A percentile compares a stretch with the other conserved stretches of the same genome.
Conservation (phyloP, 2,113 vertebrate species). For the Chitala chitala region DNA sequence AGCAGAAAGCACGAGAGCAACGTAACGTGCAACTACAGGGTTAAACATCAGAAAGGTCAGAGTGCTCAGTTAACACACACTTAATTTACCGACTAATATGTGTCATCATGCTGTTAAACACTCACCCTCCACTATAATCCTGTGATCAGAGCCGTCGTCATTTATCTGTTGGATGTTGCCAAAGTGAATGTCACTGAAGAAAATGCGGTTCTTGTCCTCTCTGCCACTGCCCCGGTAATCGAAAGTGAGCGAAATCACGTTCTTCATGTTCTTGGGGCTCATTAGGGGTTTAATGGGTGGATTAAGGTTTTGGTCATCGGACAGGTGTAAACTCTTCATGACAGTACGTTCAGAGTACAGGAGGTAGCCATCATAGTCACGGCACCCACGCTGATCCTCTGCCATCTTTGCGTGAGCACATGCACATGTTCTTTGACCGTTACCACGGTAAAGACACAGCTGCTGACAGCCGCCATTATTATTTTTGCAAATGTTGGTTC, state of each 20-base stretch:
- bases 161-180: constrained; percentile 98
- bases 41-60: too few species aligned
- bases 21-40: too few species aligned
- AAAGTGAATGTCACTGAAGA: constrained; percentile 97
- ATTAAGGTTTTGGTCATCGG: constrained; percentile 89
- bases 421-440: constrained; percentile 71
- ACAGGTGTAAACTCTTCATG: constrained; percentile 93
- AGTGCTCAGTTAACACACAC: too few species aligned
- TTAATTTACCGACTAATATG: too few species aligned
- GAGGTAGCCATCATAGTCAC: constrained; percentile 89
- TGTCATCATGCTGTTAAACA: too few species aligned
- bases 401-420: constrained; percentile 90
- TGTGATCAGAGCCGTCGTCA: constrained; percentile 80
- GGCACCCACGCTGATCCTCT: constrained; percentile 73
- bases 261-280: constrained; percentile 94
- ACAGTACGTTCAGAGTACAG: constrained; percentile 95
- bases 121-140: constrained; percentile 93
- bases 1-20: too few species aligned
- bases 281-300: constrained; percentile 92
- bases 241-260: constrained; percentile 87
- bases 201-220: constrained; percentile 83
- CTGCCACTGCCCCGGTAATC: constrained; percentile 79
- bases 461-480: constrained; percentile 88
- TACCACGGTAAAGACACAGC: constrained; percentile 84
- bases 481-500: constrained; percentile 85